Base-by-base conservation (phyloP, 2,888 invertebrate genomes). In the Drosophila anomelani region DNA sequence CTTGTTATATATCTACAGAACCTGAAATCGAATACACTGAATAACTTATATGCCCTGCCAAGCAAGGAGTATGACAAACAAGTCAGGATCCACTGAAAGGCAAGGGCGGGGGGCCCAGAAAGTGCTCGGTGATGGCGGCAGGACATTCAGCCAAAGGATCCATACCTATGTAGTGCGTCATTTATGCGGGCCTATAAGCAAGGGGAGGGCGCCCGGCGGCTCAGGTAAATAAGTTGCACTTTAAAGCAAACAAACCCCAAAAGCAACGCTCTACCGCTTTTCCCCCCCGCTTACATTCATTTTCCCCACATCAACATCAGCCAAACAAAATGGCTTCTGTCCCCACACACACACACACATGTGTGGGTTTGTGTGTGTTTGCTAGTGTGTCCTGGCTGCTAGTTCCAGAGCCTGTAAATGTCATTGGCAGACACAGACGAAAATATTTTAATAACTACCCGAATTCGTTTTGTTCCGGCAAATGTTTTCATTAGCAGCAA, bases 371-470 rank as follows among this genome's bases (percentile, higher is more conserved):
- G 15, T 47, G 38, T 43, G 46, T 44, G 44, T 72, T 56, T 63
- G 41, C 39, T 44, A 43, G 44, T 43, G 49, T 63, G 55, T 71
- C 69, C 55, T 66, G 62, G 34, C 53, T 54, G 80, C 73, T 78
- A 76, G 79, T 79, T 58, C 15, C 56, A 60, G 54, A 67, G 77
- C 71, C 77, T 80, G 80, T 76, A 85, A 82, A 82, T 85, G 79
- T 64, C 85, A 78, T 64, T 73, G 60, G 49, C 71, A 58, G 75
- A 71, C 66, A 81, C 69, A 80, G 81, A 77, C 68, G 72, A 82
- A 85, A 83, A 79, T 83, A 85, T 83, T 83, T 85, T 85, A 83
- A 83, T 83, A 85, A 83, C 83, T 70, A 74, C 73, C 78, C 71
- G 83, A 71, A 63, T 70, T 79, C 79, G 59, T 69, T 69, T 41